Conservation (phyloP, 2,888 invertebrate genomes). For the Lasioglossum leucozonium region DNA sequence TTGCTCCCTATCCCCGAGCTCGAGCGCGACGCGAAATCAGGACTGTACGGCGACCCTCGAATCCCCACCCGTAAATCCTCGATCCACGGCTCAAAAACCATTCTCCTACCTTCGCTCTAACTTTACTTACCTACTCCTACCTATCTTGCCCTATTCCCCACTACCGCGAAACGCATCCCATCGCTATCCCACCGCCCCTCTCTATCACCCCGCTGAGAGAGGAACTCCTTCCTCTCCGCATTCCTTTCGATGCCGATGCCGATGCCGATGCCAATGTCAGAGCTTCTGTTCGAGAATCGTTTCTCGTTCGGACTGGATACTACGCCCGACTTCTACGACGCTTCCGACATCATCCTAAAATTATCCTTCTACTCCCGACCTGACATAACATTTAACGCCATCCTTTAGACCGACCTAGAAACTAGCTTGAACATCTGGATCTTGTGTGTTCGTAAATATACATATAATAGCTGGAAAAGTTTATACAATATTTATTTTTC, state of each 20-base stretch:
- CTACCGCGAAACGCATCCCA: constrained; percentile 33
- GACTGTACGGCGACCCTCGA: constrained; percentile 51
- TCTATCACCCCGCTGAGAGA: not conserved
- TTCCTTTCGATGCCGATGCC: constrained; percentile 28
- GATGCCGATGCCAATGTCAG: not conserved
- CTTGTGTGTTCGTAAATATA: not conserved
- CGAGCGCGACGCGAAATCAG: constrained; percentile 68
- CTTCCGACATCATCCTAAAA: not conserved
- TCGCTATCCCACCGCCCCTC: constrained; percentile 38
- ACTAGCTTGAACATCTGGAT: not conserved
- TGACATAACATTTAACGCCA: not conserved
- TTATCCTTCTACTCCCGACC: not conserved
- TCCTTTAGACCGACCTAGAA: not conserved
- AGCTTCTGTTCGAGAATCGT: constrained; percentile 7
- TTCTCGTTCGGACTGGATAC: constrained; percentile 11
- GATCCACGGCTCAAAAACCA: constrained; percentile 30
- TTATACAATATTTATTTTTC: constrained; percentile 1
- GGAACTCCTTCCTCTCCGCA: constrained; percentile 38
- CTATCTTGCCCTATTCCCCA: constrained; percentile 45
- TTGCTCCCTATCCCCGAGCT: constrained; percentile 55
- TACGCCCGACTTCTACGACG: not conserved
- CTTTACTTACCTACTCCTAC: constrained; percentile 50
- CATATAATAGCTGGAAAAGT: not conserved
- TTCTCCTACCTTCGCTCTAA: constrained; percentile 48
- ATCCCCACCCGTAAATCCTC: constrained; percentile 25